Evolutionary conservation across 2,797 vertebrate genomes (phyloP).

Genomic region (Euphonia xanthogaster): DNA sequence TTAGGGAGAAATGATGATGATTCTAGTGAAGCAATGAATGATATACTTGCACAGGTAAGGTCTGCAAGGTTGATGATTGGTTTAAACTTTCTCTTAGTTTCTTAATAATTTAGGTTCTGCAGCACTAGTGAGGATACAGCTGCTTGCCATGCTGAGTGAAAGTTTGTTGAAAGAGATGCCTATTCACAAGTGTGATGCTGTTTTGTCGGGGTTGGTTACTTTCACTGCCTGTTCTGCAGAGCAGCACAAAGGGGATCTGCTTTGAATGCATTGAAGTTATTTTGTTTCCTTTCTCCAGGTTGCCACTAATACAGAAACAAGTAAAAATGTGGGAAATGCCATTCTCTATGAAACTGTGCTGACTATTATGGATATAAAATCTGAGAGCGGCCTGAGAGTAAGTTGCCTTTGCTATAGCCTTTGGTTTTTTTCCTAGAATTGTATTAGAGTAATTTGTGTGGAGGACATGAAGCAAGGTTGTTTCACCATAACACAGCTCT

Average conservation of each 20-base stretch:
- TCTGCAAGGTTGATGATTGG: background rate
- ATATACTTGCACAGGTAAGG: slow-evolving; percentile 98
- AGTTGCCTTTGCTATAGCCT: slow-evolving; percentile 53
- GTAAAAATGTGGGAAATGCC: slow-evolving; percentile 99
- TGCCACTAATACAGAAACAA: slow-evolving; percentile 99
- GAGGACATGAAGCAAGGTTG: background rate
- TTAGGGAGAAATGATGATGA: slow-evolving; percentile 97
- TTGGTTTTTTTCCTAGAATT: background rate
- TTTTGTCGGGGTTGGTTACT: background rate
- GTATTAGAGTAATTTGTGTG: background rate
- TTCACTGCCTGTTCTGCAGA: background rate
- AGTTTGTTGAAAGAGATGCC: background rate
- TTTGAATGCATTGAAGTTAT: background rate
- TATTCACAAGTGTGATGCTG: background rate
- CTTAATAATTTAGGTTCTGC: background rate
- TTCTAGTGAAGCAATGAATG: slow-evolving; percentile 99
- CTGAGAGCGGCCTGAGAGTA: slow-evolving; percentile 97
- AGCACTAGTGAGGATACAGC: background rate
- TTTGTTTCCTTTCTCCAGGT: slow-evolving; percentile 79
- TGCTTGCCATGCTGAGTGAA: background rate
- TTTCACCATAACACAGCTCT: background rate
- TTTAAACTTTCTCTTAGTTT: background rate
- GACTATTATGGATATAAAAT: slow-evolving; percentile 99
- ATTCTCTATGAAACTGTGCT: slow-evolving; percentile 99
- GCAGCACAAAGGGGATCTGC: background rate